phyloP scores from a whole-genome alignment of 2,797 vertebrate genomes.

The Eidolon dupreanum region DNA sequence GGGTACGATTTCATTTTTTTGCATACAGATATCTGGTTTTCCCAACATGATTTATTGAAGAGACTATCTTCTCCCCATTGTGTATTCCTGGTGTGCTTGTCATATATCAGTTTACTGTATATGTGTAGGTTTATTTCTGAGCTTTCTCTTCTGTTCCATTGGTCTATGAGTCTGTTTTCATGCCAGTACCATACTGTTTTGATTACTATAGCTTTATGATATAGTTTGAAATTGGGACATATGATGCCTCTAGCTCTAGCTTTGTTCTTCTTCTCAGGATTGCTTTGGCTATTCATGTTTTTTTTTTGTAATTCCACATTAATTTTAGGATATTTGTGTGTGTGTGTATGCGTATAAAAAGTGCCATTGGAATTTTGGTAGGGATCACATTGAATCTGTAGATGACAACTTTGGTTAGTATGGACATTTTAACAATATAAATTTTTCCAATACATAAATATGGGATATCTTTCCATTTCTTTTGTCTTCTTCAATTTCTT shows the following conservation, averaged over 20 bases:
- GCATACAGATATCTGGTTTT: neutral
- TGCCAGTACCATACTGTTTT: neutral
- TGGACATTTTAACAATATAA: neutral
- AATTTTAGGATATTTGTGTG: neutral
- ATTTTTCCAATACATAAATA: neutral
- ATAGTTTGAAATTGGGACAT: neutral
- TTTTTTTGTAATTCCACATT: neutral
- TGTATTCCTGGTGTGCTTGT: neutral
- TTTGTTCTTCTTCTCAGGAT: neutral
- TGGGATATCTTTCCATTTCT: neutral
- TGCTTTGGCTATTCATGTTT: neutral
- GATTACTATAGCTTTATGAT: neutral
- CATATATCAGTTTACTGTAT: neutral
- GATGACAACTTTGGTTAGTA: neutral
- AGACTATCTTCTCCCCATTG: neutral
- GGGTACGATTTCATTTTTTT: neutral
- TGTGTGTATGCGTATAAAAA: neutral
- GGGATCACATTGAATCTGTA: neutral
- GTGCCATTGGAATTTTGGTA: neutral
- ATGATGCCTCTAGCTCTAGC: neutral
- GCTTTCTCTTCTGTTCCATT: neutral
- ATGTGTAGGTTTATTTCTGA: neutral
- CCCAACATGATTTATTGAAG: neutral
- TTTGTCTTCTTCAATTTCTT: neutral
- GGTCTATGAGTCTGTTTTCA: neutral